phyloP scores from a whole-genome alignment of 2,797 vertebrate genomes.

The Anguilla obscura region DNA sequence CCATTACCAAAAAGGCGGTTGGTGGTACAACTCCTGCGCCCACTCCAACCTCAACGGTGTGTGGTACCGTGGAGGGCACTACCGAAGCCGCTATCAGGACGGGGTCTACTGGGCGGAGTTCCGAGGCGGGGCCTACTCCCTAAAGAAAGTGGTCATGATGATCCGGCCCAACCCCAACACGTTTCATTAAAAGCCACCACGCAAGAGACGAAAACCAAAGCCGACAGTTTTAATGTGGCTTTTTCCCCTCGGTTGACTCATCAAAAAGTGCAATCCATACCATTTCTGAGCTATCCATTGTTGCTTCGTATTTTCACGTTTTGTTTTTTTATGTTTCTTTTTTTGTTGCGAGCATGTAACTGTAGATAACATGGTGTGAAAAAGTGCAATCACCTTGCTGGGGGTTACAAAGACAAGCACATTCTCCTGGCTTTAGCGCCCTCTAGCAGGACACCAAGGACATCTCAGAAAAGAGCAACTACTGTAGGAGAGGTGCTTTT shows the following conservation, averaged over 20 bases:
- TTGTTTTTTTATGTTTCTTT: neutral
- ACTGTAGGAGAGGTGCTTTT: neutral
- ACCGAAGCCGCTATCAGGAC: constrained; percentile 94
- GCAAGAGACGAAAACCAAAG: neutral
- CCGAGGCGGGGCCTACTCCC: constrained; percentile 92
- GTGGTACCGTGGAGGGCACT: constrained; percentile 97
- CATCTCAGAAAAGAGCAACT: constrained; percentile 16
- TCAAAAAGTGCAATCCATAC: constrained; percentile 35
- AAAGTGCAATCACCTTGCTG: constrained; percentile 11
- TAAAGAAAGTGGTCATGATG: constrained; percentile 84
- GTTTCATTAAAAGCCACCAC: constrained; percentile 79
- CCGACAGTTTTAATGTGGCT: neutral
- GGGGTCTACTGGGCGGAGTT: constrained; percentile 99
- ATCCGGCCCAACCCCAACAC: constrained; percentile 96
- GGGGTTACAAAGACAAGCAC: constrained; percentile 14
- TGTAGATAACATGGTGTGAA: constrained; percentile 16
- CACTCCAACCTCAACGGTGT: constrained; percentile 97
- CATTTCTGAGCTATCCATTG: neutral
- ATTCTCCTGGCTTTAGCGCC: constrained; percentile 9
- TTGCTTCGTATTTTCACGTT: neutral
- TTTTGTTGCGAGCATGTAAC: neutral
- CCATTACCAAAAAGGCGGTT: constrained; percentile 96
- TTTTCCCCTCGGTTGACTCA: neutral
- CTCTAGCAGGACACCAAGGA: neutral
- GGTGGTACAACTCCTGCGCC: constrained; percentile 98